Percentiles rank a stretch among this genome's conserved stretches.
These are phyloP conservation scores for Endomychus coccineus DNA, from an alignment of 2,888 invertebrate genomes.

Conservation along the genomic window DNA sequence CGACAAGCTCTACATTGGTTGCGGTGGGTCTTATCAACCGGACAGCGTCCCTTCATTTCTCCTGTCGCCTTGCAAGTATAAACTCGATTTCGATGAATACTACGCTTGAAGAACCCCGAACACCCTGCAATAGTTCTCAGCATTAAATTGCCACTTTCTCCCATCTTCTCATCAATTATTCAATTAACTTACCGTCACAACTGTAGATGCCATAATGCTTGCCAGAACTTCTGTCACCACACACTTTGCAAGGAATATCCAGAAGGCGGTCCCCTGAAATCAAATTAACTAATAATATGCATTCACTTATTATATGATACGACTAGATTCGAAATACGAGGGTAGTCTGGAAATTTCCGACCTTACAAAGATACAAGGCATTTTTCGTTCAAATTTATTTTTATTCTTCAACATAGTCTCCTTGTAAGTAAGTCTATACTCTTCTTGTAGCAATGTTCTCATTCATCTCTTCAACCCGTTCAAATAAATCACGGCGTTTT, in stretches of 20 bases:
- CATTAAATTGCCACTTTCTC: conserved; percentile 2
- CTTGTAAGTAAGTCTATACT: too few species aligned
- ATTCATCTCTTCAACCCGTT: too few species aligned
- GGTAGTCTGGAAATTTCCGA: too few species aligned
- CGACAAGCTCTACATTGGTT: conserved; percentile 96
- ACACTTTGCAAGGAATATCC: conserved; percentile 98
- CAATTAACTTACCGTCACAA: conserved; percentile 78
- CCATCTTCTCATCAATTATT: conserved; percentile 3
- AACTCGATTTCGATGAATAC: conserved; percentile 90
- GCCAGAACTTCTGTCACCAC: conserved; percentile 96
- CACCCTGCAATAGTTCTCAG: conserved; percentile 66
- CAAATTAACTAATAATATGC: too few species aligned
- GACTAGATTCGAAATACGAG: too few species aligned
- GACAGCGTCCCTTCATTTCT: conserved; percentile 85
- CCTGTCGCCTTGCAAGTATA: conserved; percentile 97
- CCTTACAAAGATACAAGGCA: too few species aligned
- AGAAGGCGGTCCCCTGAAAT: conserved; percentile 86
- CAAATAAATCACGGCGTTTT: too few species aligned
- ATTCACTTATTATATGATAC: too few species aligned
- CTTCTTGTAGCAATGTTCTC: too few species aligned
- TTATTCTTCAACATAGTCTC: too few species aligned
- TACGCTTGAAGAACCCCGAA: conserved; percentile 93
- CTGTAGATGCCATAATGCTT: conserved; percentile 99
- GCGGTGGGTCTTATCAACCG: conserved; percentile 93
- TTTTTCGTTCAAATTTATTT: too few species aligned